Evolutionary conservation across 2,113 vertebrate species (phyloP).

Genomic region (Motacilla alba): DNA sequence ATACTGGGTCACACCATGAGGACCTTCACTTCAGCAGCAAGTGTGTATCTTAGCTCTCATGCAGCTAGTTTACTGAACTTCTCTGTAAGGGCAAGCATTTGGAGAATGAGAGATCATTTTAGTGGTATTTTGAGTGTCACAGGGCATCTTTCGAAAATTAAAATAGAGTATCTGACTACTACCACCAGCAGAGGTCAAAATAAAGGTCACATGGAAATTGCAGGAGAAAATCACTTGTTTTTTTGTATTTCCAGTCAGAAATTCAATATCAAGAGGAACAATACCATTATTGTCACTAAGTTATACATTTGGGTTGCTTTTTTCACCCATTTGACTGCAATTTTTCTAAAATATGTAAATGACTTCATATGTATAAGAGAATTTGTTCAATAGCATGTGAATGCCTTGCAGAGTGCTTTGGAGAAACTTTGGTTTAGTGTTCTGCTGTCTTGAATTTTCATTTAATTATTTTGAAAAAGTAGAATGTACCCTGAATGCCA

Average conservation of each 20-base stretch:
- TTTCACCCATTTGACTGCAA: neutral
- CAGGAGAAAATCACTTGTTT: neutral
- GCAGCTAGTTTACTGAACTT: neutral
- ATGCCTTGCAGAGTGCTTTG: neutral
- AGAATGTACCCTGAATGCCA: neutral
- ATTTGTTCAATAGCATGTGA: neutral
- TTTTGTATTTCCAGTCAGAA: neutral
- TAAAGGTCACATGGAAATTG: neutral
- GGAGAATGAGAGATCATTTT: neutral
- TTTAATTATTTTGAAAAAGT: neutral
- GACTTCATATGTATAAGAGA: neutral
- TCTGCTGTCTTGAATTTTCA: neutral
- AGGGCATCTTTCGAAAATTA: neutral
- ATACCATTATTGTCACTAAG: neutral
- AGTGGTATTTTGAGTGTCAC: neutral
- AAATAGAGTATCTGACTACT: neutral
- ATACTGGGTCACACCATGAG: neutral
- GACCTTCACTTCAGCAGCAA: neutral
- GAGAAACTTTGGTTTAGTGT: neutral
- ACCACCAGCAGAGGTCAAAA: neutral
- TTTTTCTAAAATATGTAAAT: neutral
- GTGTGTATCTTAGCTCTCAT: neutral
- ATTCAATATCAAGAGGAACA: neutral
- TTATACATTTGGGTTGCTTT: neutral
- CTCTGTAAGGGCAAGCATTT: neutral